A percentile compares a stretch with the other conserved stretches of the same genome.
These are phyloP conservation scores for Ginglymostoma cirratum DNA, from an alignment of 2,113 vertebrate genomes.

Conservation along the genomic window DNA sequence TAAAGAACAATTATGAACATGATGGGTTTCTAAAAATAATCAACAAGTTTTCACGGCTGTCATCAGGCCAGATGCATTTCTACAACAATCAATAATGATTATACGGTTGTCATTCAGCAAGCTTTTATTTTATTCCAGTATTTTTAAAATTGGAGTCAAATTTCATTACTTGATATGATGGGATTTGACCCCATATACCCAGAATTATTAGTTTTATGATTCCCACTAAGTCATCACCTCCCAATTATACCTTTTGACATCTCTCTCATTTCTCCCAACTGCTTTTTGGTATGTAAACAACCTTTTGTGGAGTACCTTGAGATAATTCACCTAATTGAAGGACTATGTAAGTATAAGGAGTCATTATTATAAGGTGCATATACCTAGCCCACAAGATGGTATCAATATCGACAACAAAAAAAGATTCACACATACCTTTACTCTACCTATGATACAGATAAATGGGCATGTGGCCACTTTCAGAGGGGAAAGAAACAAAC, in stretches of 20 bases:
- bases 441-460: not conserved
- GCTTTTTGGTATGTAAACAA: not conserved
- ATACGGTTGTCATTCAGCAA: no score
- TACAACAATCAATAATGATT: no score
- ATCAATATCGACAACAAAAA: not conserved
- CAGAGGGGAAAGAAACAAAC: not conserved
- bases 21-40: no score
- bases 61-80: no score
- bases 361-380: not conserved
- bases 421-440: not conserved
- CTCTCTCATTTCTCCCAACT: not conserved
- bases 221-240: no score
- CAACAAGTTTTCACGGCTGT: no score
- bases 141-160: no score
- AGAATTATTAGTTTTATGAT: no score
- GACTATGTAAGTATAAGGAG: not conserved
- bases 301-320: not conserved
- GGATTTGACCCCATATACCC: no score
- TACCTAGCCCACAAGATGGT: not conserved
- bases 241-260: not conserved
- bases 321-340: not conserved
- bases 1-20: no score
- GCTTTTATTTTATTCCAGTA: no score
- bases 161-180: no score
- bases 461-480: not conserved